Base-by-base conservation (phyloP, 1,140 invertebrate genomes). In the Cydia fagiglandana region DNA sequence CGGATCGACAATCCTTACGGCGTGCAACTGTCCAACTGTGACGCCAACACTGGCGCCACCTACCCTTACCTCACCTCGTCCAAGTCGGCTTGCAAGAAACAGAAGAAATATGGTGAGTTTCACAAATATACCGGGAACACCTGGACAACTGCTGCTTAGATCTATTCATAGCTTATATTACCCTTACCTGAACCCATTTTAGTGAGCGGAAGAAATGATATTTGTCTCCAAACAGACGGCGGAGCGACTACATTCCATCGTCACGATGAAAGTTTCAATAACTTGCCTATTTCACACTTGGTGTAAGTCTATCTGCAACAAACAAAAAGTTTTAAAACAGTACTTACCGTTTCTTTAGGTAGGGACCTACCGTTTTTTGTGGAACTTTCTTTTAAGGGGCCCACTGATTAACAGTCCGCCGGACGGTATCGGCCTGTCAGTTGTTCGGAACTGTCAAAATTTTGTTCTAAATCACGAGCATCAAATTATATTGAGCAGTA, bases 141-240 rank as follows among this genome's bases (percentile, higher is more conserved):
- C 96, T 96, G 81, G 93, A 9, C n/a, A 17, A 94, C 0, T 91
- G 94, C 76, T 97, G 96, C 86, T 94, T 94, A 5, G 96, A 97
- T 84, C 95, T 96, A 9, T 96, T 96, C 94, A 94, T 12, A 12
- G 10, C 10, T 45, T 10, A n/a, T n/a, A n/a, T n/a, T n/a, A 47
- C 45, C 45, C 12, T 10, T 47, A 47, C 45, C 34, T 34, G 5
- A 34, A 5, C 5, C 5, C 34, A 5, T 34, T 6, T 5, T 6
- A 34, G 5, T 34, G 5, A 34, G 3, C 34, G 34, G 5, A 6
- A 34, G 34, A 34, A 34, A 2, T 30, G 2, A 30, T 30, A 30
- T 30, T 30, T 24, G 30, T 30, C 4, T 30, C 30, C 0, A 30
- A 38, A 38, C 34, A 38, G 7, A n/a, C n/a, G n/a, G n/a, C n/a